A percentile compares a stretch with the other conserved stretches of the same genome.
Evolutionary conservation across 2,888 invertebrate species (phyloP).

Genomic region (Polylopha cassiicola): DNA sequence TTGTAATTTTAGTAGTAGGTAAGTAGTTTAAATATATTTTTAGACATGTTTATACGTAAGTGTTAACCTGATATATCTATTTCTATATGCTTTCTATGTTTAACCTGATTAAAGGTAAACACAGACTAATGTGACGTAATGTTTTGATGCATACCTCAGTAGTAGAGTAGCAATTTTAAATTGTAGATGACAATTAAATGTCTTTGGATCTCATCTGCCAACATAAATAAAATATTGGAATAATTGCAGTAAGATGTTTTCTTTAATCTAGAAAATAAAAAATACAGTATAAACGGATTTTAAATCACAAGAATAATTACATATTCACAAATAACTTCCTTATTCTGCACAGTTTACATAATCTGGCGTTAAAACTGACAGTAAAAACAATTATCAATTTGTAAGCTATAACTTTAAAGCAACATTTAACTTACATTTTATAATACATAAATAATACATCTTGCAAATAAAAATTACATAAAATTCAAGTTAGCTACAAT

Average conservation of each 20-base stretch:
- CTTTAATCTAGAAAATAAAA: conserved; percentile 78
- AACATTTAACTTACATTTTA: conserved; percentile 73
- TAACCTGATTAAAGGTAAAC: too few relatives aligned
- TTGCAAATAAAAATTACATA: conserved; percentile 73
- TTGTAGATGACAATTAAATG: too few relatives aligned
- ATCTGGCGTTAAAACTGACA: conserved; percentile 62
- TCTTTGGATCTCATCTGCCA: too few relatives aligned
- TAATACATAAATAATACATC: conserved; percentile 76
- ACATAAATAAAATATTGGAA: conserved; percentile 38
- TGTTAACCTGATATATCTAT: too few relatives aligned
- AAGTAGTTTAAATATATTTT: too few relatives aligned
- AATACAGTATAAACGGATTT: conserved; percentile 77
- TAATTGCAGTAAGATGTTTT: conserved; percentile 69
- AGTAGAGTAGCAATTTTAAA: too few relatives aligned
- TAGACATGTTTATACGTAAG: too few relatives aligned
- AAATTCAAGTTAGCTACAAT: conserved; percentile 74
- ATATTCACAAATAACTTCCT: conserved; percentile 75
- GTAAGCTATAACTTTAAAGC: conserved; percentile 73
- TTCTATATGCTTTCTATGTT: too few relatives aligned
- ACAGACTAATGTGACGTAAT: too few relatives aligned
- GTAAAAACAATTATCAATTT: conserved; percentile 66
- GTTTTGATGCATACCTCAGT: too few relatives aligned
- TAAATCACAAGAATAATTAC: conserved; percentile 77
- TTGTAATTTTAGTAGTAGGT: too few relatives aligned
- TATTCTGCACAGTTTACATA: conserved; percentile 59